These are phyloP conservation scores for Heteractis magnifica DNA, from an alignment of 92 coral and sea anemone genomes.

Conservation along the genomic window DNA sequence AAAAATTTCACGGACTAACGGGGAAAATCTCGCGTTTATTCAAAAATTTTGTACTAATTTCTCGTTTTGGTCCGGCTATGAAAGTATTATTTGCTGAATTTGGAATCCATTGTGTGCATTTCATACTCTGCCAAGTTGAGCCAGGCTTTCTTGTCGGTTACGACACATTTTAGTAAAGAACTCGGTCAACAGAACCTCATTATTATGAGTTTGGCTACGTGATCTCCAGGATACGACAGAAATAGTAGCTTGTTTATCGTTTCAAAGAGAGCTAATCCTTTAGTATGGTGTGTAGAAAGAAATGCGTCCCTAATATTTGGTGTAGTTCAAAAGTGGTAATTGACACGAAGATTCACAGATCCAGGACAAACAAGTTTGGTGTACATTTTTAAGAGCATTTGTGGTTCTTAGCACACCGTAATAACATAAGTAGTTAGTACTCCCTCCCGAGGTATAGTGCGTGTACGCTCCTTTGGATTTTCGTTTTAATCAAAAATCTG, in stretches of 20 bases:
- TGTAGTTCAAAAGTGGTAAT: neutral
- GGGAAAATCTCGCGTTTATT: neutral
- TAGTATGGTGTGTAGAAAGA: neutral
- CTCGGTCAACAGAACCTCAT: constrained; percentile 31
- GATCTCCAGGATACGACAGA: constrained; percentile 21
- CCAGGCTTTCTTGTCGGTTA: constrained; percentile 5
- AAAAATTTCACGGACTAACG: neutral
- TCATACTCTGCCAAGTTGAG: neutral
- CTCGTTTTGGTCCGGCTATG: neutral
- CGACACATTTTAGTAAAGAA: constrained; percentile 14
- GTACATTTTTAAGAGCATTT: constrained; percentile 20
- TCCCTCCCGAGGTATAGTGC: neutral
- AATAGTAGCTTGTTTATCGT: neutral
- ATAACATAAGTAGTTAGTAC: constrained; percentile 1
- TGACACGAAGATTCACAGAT: neutral
- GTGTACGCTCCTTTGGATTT: constrained; percentile 14
- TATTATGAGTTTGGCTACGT: constrained; percentile 16
- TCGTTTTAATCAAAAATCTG: constrained; percentile 20
- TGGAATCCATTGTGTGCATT: neutral
- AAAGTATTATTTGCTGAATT: neutral
- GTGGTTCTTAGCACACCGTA: neutral
- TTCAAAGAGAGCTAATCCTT: constrained; percentile 7
- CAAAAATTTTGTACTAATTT: neutral
- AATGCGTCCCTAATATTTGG: neutral
- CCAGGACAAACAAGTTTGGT: neutral